Conservation (phyloP, 2,797 vertebrate genomes). For the Chloroceryle inda region DNA sequence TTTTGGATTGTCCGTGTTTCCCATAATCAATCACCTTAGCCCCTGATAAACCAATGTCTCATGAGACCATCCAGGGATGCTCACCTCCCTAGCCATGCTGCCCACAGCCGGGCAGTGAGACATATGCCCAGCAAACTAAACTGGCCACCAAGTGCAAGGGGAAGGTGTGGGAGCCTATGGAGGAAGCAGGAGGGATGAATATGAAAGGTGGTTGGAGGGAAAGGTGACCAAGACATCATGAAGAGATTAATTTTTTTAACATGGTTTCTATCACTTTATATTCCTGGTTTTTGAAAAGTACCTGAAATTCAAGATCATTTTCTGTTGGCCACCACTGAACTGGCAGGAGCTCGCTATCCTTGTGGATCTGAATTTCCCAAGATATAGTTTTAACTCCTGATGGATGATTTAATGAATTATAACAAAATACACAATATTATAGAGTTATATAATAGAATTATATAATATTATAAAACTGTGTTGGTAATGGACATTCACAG, state of each 20-base stretch:
- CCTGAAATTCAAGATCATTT: neutral
- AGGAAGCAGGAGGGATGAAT: neutral
- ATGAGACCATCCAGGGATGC: neutral
- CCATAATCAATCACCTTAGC: neutral
- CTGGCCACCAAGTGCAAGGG: neutral
- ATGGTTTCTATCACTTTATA: rapidly evolving
- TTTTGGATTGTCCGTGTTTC: neutral
- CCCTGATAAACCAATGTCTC: neutral
- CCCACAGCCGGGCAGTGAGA: rapidly evolving
- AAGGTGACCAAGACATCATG: neutral
- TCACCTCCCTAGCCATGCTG: neutral
- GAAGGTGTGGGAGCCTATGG: neutral
- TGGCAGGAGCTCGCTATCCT: neutral
- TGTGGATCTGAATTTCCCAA: neutral
- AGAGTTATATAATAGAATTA: neutral
- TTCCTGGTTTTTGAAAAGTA: neutral
- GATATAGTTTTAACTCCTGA: neutral
- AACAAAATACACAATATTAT: neutral
- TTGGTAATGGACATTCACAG: neutral
- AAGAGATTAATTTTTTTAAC: neutral
- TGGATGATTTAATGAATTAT: neutral
- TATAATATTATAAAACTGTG: neutral
- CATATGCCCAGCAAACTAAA: neutral
- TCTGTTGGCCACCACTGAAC: neutral
- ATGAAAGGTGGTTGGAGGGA: neutral